Conservation (phyloP, 2,113 vertebrate species). For the Nothobranchius furzeri region DNA sequence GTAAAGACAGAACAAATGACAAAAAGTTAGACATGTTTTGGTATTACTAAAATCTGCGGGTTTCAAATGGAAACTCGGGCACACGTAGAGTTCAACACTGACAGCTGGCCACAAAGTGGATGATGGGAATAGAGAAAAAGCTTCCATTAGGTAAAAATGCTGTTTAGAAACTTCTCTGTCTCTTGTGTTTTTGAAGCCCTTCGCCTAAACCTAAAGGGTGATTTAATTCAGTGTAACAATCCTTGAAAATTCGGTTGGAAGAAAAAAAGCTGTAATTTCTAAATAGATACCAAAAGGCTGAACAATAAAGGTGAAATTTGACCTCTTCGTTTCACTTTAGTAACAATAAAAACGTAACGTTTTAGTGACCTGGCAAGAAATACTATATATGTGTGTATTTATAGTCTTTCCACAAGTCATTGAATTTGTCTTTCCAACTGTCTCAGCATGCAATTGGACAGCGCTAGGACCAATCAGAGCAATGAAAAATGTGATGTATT, state of each 20-base stretch:
- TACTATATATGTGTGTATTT: too few relatives aligned
- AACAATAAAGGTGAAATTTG: neutral
- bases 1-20: conserved; percentile 21
- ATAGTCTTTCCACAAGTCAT: too few relatives aligned
- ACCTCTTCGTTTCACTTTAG: neutral
- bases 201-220: neutral
- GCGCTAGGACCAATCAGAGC: too few relatives aligned
- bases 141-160: neutral
- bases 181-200: neutral
- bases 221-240: neutral
- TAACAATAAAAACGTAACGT: neutral
- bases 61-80: conserved; percentile 9
- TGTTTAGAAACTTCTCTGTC: neutral
- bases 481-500: too few relatives aligned
- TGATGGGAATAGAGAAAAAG: neutral
- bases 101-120: conserved; percentile 4
- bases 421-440: too few relatives aligned
- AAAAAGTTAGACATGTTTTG: conserved; percentile 15
- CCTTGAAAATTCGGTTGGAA: too few relatives aligned
- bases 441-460: too few relatives aligned
- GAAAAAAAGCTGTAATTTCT: neutral
- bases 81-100: conserved; percentile 10
- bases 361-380: neutral
- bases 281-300: neutral
- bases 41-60: conserved; percentile 1